Evolutionary conservation across 2,888 invertebrate species (phyloP).

Genomic region (Eurytoma californica): DNA sequence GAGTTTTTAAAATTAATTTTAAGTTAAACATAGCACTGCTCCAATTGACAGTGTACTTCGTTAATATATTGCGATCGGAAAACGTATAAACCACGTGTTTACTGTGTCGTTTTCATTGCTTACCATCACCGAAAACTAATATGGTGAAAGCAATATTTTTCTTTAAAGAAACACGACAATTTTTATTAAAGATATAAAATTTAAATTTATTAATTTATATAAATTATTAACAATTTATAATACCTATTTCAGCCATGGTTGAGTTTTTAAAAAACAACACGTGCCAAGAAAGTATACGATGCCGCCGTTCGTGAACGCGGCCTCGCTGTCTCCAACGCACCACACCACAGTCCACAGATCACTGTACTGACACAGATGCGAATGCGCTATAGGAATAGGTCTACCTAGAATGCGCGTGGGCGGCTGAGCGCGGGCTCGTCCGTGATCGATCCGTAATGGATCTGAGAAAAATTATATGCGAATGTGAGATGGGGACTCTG

Average conservation of each 20-base stretch:
- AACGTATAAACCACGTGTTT: slow-evolving; percentile 52
- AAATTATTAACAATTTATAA: slow-evolving; percentile 21
- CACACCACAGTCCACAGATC: too few species aligned
- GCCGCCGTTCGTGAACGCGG: slow-evolving; percentile 25
- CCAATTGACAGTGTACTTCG: slow-evolving; percentile 23
- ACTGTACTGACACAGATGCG: too few species aligned
- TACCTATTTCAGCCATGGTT: slow-evolving; percentile 57
- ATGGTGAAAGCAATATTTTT: not conserved
- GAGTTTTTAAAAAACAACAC: slow-evolving; percentile 44
- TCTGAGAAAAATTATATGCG: too few species aligned
- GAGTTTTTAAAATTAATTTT: slow-evolving; percentile 4
- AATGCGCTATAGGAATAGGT: too few species aligned
- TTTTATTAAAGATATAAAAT: slow-evolving; percentile 1
- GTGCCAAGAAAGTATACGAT: slow-evolving; percentile 31
- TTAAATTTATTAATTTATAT: not conserved
- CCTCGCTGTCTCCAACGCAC: not conserved
- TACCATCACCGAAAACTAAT: slow-evolving; percentile 37
- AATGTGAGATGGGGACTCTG: too few species aligned
- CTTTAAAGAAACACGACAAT: not conserved
- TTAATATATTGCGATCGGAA: slow-evolving; percentile 38
- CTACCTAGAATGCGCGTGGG: too few species aligned
- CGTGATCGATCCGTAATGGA: too few species aligned
- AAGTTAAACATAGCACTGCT: not conserved
- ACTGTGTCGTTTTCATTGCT: not conserved
- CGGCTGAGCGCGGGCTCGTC: too few species aligned